Base-by-base conservation (phyloP, 92 coral and sea anemone genomes). In the Scolanthus callimorphus region DNA sequence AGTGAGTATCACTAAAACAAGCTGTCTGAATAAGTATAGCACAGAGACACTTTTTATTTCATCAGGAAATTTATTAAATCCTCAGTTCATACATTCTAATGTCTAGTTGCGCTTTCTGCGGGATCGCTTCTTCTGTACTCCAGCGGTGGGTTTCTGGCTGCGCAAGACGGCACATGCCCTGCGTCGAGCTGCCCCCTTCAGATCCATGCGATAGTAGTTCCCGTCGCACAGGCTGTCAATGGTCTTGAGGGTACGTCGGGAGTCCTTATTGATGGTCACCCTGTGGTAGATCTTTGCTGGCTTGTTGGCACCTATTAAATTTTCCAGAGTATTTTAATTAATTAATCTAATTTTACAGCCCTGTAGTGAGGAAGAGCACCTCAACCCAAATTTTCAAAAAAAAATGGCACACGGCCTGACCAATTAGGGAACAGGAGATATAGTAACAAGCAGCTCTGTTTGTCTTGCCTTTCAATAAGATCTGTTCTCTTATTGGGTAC, bases 111-210 rank as follows among this genome's bases (percentile, higher is more conserved):
- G 96, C 96, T 94, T 94, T 90, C 91, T 88, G 71, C 88, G 94
- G 41, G 96, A 69, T 67, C 99, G 87, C 64, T 86, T 89, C 84
- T 88, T 88, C 79, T 94, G 94, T 29, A 88, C 91, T 48, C 85
- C 87, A 65, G 94, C 88, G 26, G 83, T 61, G 12, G 99, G 81
- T 69, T 77, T 84, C 74, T 94, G 99, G 69, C 99, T 94, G 63
- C 95, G 86, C 41, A 94, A 66, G 69, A 89, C 60, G 56, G 89
- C 96, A 66, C 88, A 76, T 2, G 99, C 81, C 31, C 99, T 79
- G 71, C 86, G 89, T 23, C 84, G 73, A 3, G 99, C 99, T 48
- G 87, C 87, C 69, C 88, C 90, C 56, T 89, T 62, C 28, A 94
- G 71, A 44, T 94, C 99, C 50, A 57, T 60, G 12, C 99, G 96